Percentiles rank a stretch among this genome's conserved stretches.
Evolutionary conservation across 1,140 invertebrate genomes (phyloP).

Genomic region (Lordiphosa stackelbergi): DNA sequence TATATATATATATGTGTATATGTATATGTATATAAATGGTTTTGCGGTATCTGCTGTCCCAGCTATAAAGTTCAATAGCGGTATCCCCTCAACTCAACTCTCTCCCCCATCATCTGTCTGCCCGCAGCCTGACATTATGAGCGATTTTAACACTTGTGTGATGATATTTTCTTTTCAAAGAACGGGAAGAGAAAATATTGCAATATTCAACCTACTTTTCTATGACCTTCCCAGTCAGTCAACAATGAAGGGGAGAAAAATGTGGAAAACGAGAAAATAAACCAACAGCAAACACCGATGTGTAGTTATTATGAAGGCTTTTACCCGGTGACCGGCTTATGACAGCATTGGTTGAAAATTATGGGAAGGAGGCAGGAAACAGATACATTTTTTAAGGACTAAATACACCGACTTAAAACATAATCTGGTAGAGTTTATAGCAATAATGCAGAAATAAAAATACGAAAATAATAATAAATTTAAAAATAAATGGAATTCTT

Average conservation of each 20-base stretch:
- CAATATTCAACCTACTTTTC: constrained; percentile 67
- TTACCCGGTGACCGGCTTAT: constrained; percentile 47
- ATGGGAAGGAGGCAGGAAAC: background rate
- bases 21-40: constrained; percentile 6
- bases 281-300: constrained; percentile 29
- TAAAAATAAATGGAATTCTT: too few relatives aligned
- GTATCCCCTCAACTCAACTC: background rate
- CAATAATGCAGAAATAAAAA: too few relatives aligned
- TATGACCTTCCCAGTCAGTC: constrained; percentile 32
- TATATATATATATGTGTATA: constrained; percentile 12
- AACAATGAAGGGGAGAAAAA: constrained; percentile 16
- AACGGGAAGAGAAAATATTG: constrained; percentile 36
- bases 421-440: background rate
- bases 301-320: constrained; percentile 63
- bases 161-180: constrained; percentile 66
- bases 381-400: too few relatives aligned
- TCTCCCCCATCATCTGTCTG: constrained; percentile 1
- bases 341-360: constrained; percentile 19
- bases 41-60: constrained; percentile 8
- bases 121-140: constrained; percentile 63
- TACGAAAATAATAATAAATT: too few relatives aligned
- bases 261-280: background rate
- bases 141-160: constrained; percentile 69
- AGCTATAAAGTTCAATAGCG: constrained; percentile 59
- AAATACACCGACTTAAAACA: too few relatives aligned